Base-by-base conservation (phyloP, 1,140 invertebrate genomes). In the Neodiprion fabricii region DNA sequence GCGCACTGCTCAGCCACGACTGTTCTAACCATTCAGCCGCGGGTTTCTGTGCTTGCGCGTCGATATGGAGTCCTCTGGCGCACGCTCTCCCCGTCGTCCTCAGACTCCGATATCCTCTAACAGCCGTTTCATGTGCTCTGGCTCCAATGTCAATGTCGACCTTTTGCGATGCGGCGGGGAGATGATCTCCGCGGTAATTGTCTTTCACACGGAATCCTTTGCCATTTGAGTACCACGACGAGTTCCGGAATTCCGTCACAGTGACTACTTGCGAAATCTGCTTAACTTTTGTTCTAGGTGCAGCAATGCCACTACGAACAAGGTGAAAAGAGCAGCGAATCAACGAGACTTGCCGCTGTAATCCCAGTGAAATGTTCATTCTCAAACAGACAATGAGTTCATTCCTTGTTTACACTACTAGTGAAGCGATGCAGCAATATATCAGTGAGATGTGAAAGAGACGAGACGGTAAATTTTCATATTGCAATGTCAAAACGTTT, bases 121-220 rank as follows among this genome's bases (percentile, higher is more conserved):
- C 53, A 61, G 11, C n/a, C 11, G 53, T 61, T 61, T n/a, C 53
- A 61, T 8, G 53, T n/a, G 53, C 53, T 8, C 53, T n/a, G 53
- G 53, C 11, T 61, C 53, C 53, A 61, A 61, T 61, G 53, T 61
- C 53, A 61, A 61, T 61, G 53, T 61, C 53, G 53, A 61, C 53
- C 53, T 61, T n/a, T n/a, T n/a, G n/a, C 7, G 7, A 61, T 40
- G 28, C 28, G 5, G 53, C 53, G n/a, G n/a, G 11, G 11, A 61
- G 53, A n/a, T 12, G 53, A 61, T 61, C 11, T n/a, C 11, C 53
- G 11, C n/a, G 53, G n/a, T 2, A n/a, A 12, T 61, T 61, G n/a
- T n/a, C 8, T 61, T 61, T 40, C 28, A 40, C 1, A 2, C 28
- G 1, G 2, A 40, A 40, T 40, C 28, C 28, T 40, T 40, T 40